phyloP scores from a whole-genome alignment of 2,888 invertebrate genomes.

The Stramonita haemastoma region DNA sequence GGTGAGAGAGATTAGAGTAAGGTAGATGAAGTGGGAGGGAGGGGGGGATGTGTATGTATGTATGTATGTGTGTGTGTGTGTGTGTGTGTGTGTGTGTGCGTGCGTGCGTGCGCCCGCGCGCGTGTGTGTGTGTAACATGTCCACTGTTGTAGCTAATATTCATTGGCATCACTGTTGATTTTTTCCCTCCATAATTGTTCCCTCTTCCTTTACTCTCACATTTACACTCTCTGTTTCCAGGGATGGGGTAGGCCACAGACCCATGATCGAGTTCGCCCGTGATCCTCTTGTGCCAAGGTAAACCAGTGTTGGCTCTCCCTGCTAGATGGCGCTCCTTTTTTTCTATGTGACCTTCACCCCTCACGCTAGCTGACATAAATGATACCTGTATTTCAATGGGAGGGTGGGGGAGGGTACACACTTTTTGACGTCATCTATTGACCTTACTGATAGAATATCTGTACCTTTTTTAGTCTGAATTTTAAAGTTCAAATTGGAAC shows the following conservation, averaged over 20 bases:
- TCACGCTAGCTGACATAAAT: too few species aligned
- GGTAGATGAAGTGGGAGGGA: neutral
- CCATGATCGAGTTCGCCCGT: constrained; percentile 65
- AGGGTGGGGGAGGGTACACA: too few species aligned
- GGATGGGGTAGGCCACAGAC: constrained; percentile 74
- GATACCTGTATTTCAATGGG: too few species aligned
- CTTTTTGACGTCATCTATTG: too few species aligned
- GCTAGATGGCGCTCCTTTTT: neutral
- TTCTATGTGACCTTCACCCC: neutral
- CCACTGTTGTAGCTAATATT: too few species aligned
- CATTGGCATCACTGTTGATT: too few species aligned
- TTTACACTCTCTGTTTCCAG: constrained; percentile 75
- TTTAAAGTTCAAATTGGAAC: too few species aligned
- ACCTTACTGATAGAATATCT: too few species aligned
- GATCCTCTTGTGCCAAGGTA: constrained; percentile 68
- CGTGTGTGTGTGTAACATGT: neutral
- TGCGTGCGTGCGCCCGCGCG: neutral
- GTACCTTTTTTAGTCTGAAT: too few species aligned
- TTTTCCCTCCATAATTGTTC: neutral
- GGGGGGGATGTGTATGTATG: neutral
- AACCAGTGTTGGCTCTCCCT: too few species aligned
- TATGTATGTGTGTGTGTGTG: too few species aligned
- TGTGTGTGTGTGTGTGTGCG: constrained; percentile 18
- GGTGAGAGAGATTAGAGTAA: too few species aligned
- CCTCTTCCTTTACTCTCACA: neutral